A percentile compares a stretch with the other conserved stretches of the same genome.
These are phyloP conservation scores for Patiria pectinifera DNA, from an alignment of 53 echinoderm and acorn worm genomes.

Conservation along the genomic window DNA sequence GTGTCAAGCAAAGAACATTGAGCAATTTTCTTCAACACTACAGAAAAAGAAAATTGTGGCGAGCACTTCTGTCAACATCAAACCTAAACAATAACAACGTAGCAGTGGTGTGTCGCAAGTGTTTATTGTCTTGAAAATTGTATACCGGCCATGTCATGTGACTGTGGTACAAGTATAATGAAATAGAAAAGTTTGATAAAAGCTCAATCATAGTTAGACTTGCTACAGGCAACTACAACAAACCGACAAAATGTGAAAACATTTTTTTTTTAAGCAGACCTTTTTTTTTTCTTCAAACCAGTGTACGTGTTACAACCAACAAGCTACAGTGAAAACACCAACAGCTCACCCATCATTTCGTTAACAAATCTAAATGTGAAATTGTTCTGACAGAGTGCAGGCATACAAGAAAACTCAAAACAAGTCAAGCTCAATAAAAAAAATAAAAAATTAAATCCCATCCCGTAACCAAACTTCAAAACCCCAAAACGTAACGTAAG, in stretches of 20 bases:
- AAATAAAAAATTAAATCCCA: background rate
- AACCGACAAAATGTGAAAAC: background rate
- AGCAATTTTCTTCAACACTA: background rate
- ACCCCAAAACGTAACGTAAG: background rate
- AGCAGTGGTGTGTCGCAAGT: background rate
- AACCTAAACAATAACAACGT: too few species aligned
- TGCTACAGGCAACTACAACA: conserved; percentile 7
- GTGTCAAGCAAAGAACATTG: background rate
- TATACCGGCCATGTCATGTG: conserved; percentile 7
- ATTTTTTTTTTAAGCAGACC: background rate
- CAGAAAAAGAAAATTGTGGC: too few species aligned
- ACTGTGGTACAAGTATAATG: background rate
- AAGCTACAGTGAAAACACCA: conserved; percentile 30
- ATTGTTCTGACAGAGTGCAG: background rate
- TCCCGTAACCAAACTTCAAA: background rate
- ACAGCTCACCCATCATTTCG: background rate
- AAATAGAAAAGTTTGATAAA: background rate
- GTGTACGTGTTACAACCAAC: conserved; percentile 15
- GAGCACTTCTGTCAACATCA: too few species aligned
- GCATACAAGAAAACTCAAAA: conserved; percentile 7
- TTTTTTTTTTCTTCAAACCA: background rate
- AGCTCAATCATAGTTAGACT: background rate
- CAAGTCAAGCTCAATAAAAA: background rate
- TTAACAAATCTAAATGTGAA: too few species aligned
- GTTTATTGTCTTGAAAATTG: background rate